Evolutionary conservation across 23 tunicate species (phyloP).

Genomic region (Trididemnum nubilum): DNA sequence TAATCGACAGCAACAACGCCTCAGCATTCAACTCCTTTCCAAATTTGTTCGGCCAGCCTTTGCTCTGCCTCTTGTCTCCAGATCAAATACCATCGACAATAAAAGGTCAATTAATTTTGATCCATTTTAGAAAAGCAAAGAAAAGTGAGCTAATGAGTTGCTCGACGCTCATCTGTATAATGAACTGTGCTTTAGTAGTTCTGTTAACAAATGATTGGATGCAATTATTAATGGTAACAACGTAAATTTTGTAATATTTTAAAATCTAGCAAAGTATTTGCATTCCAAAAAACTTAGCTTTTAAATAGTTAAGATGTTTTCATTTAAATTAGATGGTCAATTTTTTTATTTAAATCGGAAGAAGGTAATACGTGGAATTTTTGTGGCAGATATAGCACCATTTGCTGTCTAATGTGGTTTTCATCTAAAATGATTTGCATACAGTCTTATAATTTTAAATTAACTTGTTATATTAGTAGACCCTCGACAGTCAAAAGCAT

Average conservation of each 20-base stretch:
- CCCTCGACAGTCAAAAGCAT: too few species aligned
- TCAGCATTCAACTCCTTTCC: constrained; percentile 51
- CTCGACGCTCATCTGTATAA: not conserved
- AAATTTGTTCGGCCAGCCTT: constrained; percentile 76
- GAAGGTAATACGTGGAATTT: not conserved
- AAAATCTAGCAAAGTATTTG: too few species aligned
- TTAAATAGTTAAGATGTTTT: not conserved
- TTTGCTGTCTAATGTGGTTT: not conserved
- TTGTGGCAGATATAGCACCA: not conserved
- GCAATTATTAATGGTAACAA: too few species aligned
- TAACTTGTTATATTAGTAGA: too few species aligned
- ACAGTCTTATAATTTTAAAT: too few species aligned
- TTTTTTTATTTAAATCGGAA: not conserved
- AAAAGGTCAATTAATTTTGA: constrained; percentile 41
- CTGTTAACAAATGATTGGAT: not conserved
- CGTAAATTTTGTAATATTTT: too few species aligned
- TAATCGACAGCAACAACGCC: constrained; percentile 84
- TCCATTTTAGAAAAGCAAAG: not conserved
- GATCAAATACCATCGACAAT: constrained; percentile 56
- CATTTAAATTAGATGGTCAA: not conserved
- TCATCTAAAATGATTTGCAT: too few species aligned
- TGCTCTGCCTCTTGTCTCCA: constrained; percentile 79
- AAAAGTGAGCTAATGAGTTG: not conserved
- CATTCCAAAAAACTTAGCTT: too few species aligned
- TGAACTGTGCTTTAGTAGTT: not conserved